Base-by-base conservation (phyloP, 2,888 invertebrate genomes). In the Tachina grossa region DNA sequence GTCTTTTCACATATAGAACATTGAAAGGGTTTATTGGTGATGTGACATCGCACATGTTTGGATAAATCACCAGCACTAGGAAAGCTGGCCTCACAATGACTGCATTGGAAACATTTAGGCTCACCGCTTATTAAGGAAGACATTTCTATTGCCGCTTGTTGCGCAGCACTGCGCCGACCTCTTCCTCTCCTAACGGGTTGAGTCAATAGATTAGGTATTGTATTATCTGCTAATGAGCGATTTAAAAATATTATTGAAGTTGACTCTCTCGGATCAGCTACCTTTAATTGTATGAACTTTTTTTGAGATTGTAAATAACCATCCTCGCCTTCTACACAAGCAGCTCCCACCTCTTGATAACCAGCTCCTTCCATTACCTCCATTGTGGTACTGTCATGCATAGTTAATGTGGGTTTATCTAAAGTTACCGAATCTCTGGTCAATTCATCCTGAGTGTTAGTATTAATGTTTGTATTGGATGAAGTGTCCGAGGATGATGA, bases 1-100 rank as follows among this genome's bases (percentile, higher is more conserved):
- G 92, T 92, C 85, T 92, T 93, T 83, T 92, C 90, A 85, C 93
- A 93, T 63, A 93, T 93, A 11, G 92, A 92, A 86, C 93, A 93
- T 83, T 92, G 92, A 84, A 92, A 93, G 2, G 93, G 93, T 86
- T 92, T 93, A 79, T 93, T 92, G 16, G 92, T 90, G 43, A 93
- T 93, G 86, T 93, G 93, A 22, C 92, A 93, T 2, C 93, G 91
- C 4, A 93, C 93, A 74, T 93, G 93, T 85, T 92, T 93, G 1
- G 93, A 93, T n/a, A 93, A 89, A 88, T 93, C 93, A 0, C 93
- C 93, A 63, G 93, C 93, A 83, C 91, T 93, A 5, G 89, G 91
- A 79, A 92, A 93, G 6, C 92, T 92, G 0, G 90, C 91, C 68
- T 93, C 93, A 69, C 93, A 93, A 75, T 92, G 92, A 1, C 91